Evolutionary conservation across 2,797 vertebrate species (phyloP), one percentile per base, ranked within the genome.

Genomic region (Ptychadena robeensis): DNA sequence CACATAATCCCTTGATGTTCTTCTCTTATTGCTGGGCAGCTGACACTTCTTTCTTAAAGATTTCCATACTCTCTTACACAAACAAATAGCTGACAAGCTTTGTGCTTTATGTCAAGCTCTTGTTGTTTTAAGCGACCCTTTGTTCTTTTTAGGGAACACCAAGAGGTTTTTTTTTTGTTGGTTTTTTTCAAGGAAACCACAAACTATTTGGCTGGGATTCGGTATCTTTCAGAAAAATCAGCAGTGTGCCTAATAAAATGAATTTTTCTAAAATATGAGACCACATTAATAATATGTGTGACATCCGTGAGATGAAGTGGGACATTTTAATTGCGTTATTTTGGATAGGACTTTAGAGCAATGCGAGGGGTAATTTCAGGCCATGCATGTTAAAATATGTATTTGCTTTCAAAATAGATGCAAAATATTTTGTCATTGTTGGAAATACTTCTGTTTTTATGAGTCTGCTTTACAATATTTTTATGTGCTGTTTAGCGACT

Each of bases 101-200:
- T 82, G 68, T 67, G 38, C 72, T 76, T 40, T 38, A 38, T 68
- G 73, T 68, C 65, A 82, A 34, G 2, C 34, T 70, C 37, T 44
- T 65, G 80, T 75, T 82, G 25, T 82, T 82, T 82, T 82, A 69
- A 69, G 74, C n/a, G 27, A 44, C 79, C 53, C 72, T 82, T 76
- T 82, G 64, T 82, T 82, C 73, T 82, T 82, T 82, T 67, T 61
- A 61, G 66, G 71, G 73, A 82, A 74, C 80, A 76, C 44, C 69
- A 76, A 27, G 53, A 69, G 65, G 34, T 67, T 67, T 69, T 53
- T 8, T 7, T 53, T 53, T 44, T 8, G n/a, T n/a, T n/a, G n/a
- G n/a, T 53, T 53, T 22, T 53, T 48, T 22, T 53, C 22, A 57
- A 2, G 4, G 25, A 28, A 82, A 69, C 80, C 80, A 82, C 72